Conservation (phyloP, 2,113 vertebrate genomes). For the Craseonycteris thonglongyai region DNA sequence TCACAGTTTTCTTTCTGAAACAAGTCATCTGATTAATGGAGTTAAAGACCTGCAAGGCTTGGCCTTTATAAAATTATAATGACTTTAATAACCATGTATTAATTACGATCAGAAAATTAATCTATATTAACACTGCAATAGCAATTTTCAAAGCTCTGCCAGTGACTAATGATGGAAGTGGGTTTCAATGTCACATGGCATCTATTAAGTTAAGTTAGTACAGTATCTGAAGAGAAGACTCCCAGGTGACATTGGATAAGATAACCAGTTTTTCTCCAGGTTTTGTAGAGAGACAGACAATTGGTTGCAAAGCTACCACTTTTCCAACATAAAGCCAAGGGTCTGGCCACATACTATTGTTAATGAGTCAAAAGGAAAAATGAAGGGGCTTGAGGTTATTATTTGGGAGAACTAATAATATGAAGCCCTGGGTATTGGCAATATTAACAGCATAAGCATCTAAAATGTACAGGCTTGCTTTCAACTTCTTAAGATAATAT, state of each 20-base stretch:
- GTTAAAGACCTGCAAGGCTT: constrained; percentile 7
- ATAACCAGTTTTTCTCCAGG: neutral
- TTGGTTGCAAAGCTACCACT: neutral
- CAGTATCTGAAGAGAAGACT: neutral
- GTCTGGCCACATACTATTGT: neutral
- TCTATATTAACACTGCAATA: constrained; percentile 4
- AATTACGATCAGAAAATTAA: constrained; percentile 44
- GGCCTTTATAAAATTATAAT: constrained; percentile 29
- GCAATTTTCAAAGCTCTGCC: constrained; percentile 8
- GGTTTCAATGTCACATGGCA: neutral
- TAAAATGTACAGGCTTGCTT: neutral
- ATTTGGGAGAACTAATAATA: neutral
- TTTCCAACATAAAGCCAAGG: constrained; percentile 23
- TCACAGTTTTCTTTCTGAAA: constrained; percentile 22
- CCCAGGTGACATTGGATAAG: neutral
- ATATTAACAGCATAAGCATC: neutral
- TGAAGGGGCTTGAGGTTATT: neutral
- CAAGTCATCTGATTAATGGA: constrained; percentile 15
- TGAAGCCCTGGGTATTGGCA: neutral
- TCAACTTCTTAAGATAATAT: neutral
- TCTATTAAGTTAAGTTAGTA: constrained; percentile 5
- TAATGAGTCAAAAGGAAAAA: neutral
- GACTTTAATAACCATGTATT: constrained; percentile 12
- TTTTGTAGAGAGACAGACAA: neutral
- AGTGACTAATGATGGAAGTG: neutral